Conservation (phyloP, 2,113 vertebrate genomes). For the Coryphaenoides rupestris region DNA sequence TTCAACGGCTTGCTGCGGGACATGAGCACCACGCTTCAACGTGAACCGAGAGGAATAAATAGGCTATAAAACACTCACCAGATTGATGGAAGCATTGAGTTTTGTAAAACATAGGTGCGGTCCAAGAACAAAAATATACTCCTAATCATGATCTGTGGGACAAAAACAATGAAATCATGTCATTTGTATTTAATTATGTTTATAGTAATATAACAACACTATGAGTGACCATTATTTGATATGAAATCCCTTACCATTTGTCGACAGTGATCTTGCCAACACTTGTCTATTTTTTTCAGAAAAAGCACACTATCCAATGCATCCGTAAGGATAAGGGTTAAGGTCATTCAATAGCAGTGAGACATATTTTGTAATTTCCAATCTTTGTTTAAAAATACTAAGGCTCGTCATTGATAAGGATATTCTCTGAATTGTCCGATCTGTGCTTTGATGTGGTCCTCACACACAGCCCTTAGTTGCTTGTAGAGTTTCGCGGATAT, state of each 20-base stretch:
- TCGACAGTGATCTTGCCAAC: constrained; percentile 99
- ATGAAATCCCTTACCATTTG: constrained; percentile 85
- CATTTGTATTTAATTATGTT: not conserved
- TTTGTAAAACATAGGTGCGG: constrained; percentile 98
- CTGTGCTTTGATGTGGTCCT: constrained; percentile 98
- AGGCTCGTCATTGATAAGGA: constrained; percentile 73
- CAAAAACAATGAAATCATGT: constrained; percentile 23
- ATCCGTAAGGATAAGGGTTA: constrained; percentile 81
- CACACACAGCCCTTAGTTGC: constrained; percentile 93
- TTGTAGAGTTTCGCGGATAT: constrained; percentile 98
- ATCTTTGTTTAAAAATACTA: not conserved
- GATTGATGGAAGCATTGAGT: constrained; percentile 98
- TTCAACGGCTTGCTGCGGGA: not conserved
- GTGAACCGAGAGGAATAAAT: not conserved
- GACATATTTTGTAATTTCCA: not conserved
- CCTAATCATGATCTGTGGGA: constrained; percentile 95
- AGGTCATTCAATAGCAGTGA: constrained; percentile 49
- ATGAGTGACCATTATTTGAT: not conserved
- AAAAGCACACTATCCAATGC: constrained; percentile 98
- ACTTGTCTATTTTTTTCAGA: constrained; percentile 98
- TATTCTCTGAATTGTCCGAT: constrained; percentile 99
- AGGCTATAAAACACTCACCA: constrained; percentile 87
- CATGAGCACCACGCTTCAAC: not conserved
- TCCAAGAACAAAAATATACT: constrained; percentile 99
- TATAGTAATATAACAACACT: not conserved